Evolutionary conservation across 1,140 invertebrate genomes (phyloP).

Genomic region (Cydia strobilella): DNA sequence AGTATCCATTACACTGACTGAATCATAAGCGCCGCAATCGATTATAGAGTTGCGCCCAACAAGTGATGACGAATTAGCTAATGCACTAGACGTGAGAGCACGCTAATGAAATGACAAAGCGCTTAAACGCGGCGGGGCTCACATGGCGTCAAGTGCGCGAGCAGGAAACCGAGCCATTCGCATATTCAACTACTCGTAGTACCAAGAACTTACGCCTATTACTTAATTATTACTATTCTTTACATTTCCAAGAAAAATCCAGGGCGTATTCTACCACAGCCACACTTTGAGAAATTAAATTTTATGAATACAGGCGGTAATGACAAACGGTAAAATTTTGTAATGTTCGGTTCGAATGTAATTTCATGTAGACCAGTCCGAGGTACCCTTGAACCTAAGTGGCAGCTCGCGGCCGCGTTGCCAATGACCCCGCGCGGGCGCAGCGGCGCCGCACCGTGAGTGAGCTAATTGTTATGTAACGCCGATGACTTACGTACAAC

Average conservation of each 20-base stretch:
- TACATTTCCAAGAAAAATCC: background rate
- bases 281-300: background rate
- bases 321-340: conserved; percentile 17
- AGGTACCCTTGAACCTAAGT: conserved; percentile 78
- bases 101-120: conserved; percentile 70
- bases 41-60: conserved; percentile 39
- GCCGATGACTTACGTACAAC: conserved; percentile 56
- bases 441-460: conserved; percentile 49
- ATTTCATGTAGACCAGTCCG: conserved; percentile 62
- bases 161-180: background rate
- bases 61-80: conserved; percentile 67
- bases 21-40: conserved; percentile 34
- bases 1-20: conserved; percentile 11
- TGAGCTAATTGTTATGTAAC: conserved; percentile 77
- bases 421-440: conserved; percentile 70
- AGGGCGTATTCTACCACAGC: background rate
- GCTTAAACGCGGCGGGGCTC: conserved; percentile 42
- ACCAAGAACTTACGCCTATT: background rate
- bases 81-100: conserved; percentile 68
- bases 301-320: background rate
- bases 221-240: conserved; percentile 2
- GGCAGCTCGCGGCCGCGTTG: conserved; percentile 74
- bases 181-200: background rate
- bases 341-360: conserved; percentile 35
- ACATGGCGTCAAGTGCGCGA: conserved; percentile 48